phyloP scores from a whole-genome alignment of 2,888 invertebrate genomes.

The Aspidiotus destructor region DNA sequence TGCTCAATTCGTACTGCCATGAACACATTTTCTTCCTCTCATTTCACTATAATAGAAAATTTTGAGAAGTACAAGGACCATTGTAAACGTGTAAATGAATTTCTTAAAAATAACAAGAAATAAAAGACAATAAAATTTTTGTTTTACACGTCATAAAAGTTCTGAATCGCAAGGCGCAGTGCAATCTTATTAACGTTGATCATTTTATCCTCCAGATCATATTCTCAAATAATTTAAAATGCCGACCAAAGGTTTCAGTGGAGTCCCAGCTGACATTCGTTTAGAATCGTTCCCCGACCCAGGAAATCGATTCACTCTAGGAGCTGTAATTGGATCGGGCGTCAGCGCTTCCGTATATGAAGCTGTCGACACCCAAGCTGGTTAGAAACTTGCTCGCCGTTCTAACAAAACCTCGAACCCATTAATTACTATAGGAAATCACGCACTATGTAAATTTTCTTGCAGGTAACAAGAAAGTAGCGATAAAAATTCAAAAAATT shows the following conservation, averaged over 20 bases:
- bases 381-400: constrained; percentile 41
- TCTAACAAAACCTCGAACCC: too few relatives aligned
- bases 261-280: constrained; percentile 41
- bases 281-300: constrained; percentile 65
- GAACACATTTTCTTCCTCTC: too few relatives aligned
- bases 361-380: constrained; percentile 59
- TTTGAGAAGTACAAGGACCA: too few relatives aligned
- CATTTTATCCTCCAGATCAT: not conserved
- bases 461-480: constrained; percentile 55
- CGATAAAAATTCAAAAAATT: constrained; percentile 70
- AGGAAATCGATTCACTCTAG: constrained; percentile 61
- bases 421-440: too few relatives aligned
- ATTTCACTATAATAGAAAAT: too few relatives aligned
- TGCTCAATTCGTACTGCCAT: too few relatives aligned
- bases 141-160: too few relatives aligned
- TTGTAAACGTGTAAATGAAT: too few relatives aligned
- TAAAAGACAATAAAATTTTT: too few relatives aligned
- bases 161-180: too few relatives aligned
- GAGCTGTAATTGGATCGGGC: constrained; percentile 59
- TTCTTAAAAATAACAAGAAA: too few relatives aligned
- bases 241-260: constrained; percentile 26
- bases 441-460: not conserved
- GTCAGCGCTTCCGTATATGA: constrained; percentile 67
- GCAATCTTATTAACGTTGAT: too few relatives aligned
- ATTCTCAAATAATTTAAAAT: not conserved